Evolutionary conservation across 2,888 invertebrate genomes (phyloP).

Genomic region (Tachystola acroxantha): DNA sequence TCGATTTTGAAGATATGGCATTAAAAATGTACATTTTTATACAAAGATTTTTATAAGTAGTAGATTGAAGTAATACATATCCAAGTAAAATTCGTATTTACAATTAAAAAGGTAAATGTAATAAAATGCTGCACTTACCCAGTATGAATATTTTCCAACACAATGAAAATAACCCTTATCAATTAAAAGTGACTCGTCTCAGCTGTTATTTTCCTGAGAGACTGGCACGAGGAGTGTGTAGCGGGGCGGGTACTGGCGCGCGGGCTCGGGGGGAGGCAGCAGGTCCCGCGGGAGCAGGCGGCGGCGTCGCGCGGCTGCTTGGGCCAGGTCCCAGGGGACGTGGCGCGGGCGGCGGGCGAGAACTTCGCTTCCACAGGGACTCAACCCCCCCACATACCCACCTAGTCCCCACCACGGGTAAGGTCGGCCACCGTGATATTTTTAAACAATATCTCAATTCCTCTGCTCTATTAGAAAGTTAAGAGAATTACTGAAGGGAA

Average conservation of each 20-base stretch:
- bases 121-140: no score
- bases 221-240: conserved; percentile 25
- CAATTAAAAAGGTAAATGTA: no score
- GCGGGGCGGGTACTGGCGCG: conserved; percentile 25
- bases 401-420: conserved; percentile 39
- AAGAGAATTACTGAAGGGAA: no score
- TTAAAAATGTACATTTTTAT: no score
- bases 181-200: conserved; percentile 69
- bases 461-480: no score
- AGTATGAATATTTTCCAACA: background rate
- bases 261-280: conserved; percentile 30
- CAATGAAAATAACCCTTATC: conserved; percentile 25
- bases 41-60: no score
- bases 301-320: conserved; percentile 64
- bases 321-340: conserved; percentile 65
- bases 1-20: no score
- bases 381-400: conserved; percentile 40
- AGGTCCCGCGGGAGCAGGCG: conserved; percentile 65
- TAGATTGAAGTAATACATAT: no score
- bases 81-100: no score
- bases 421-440: conserved; percentile 60
- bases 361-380: conserved; percentile 66
- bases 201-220: conserved; percentile 62
- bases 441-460: conserved; percentile 47
- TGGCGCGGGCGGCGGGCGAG: conserved; percentile 66